Evolutionary conservation across 2,797 vertebrate species (phyloP), one percentile per base, ranked within the genome.

Genomic region (Protonibea diacanthus): DNA sequence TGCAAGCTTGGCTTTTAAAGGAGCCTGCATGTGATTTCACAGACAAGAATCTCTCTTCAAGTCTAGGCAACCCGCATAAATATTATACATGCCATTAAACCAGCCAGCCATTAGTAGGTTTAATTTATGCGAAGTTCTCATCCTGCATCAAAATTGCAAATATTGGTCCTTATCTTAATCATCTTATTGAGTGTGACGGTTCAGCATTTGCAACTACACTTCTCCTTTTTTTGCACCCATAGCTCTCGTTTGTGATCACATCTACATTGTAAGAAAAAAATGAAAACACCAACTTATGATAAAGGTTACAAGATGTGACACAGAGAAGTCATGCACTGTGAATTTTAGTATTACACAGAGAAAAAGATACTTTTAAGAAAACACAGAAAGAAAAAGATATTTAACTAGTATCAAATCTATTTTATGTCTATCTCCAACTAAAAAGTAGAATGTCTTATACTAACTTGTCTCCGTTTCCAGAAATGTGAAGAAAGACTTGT

Each of bases 401-500:
- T 27, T 11, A 23, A 49, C 7, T 58, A 33, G 2, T 10, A 20
- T 63, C 15, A 78, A 48, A 63, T 65, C 49, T 63, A 44, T 3
- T 9, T 68, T 68, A 11, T 77, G 20, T 77, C 27, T 61, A 15
- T 13, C 53, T 44, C 2, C 15, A 58, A 4, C 5, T 49, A 0
- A 49, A 65, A 53, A 70, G 33, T 27, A 76, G 2, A 87, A 74
- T 2, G 23, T 47, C 6, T 29, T 25, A 57, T 89, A 92, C 91
- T 89, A 55, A 90, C 90, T 91, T 88, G 72, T 87, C 18, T 84
- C 72, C 20, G 44, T 57, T 62, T 68, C 20, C 79, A 62, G 68
- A 48, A 48, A 18, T 27, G 48, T 0, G 3, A 72, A 68, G 51
- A 67, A 59, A 44, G 18, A 2, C 4, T 3, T 33, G 55, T 38